A percentile compares a stretch with the other conserved stretches of the same genome.
Evolutionary conservation across 2,113 vertebrate species (phyloP).

Genomic region (Pteruthius melanotis): DNA sequence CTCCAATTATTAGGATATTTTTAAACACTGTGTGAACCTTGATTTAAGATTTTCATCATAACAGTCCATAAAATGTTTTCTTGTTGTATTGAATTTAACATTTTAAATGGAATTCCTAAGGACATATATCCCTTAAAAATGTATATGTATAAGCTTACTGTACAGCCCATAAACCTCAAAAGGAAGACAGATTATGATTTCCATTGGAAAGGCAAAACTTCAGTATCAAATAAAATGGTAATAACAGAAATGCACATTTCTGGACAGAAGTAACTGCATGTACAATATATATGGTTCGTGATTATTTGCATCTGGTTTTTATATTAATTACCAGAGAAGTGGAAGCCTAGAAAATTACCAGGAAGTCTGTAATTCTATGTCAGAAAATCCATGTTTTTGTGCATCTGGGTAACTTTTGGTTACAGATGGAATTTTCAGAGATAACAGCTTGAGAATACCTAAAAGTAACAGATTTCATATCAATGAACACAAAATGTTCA

Average conservation of each 20-base stretch:
- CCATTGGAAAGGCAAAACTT: neutral
- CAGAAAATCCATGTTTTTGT: neutral
- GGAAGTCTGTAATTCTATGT: neutral
- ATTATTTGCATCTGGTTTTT: neutral
- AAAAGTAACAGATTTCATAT: neutral
- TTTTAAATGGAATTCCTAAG: neutral
- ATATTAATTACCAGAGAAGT: neutral
- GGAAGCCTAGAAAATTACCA: neutral
- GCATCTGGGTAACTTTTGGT: neutral
- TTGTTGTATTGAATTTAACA: neutral
- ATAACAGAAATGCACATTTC: neutral
- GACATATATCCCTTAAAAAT: neutral
- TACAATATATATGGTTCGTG: neutral
- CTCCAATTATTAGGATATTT: neutral
- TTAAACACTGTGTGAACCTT: neutral
- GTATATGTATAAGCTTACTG: neutral
- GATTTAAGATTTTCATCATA: neutral
- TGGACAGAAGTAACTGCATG: neutral
- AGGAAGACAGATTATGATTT: neutral
- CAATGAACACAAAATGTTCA: neutral
- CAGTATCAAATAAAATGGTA: neutral
- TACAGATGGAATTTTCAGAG: neutral
- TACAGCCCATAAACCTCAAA: neutral
- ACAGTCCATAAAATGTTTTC: neutral
- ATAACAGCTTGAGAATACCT: neutral